Evolutionary conservation across 2,888 invertebrate genomes (phyloP), one percentile per base, ranked within the genome.

Genomic region (Ommatoiulus sabulosus): DNA sequence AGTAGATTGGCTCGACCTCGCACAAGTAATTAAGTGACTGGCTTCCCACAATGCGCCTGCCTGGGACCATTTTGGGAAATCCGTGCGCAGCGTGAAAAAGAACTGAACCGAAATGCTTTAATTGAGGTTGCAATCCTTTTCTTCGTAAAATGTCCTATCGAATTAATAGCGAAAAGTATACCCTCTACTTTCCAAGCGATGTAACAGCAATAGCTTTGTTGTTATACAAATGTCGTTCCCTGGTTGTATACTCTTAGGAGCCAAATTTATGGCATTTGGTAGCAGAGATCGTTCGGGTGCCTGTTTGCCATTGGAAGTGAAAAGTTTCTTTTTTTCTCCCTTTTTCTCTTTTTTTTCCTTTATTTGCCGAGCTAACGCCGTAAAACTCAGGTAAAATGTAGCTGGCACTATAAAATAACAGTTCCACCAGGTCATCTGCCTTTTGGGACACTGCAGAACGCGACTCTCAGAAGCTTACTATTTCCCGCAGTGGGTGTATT

Each of bases 121-220:
- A 80, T 80, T 80, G 80, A 12, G 35, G 80, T 80, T 80, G 15
- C 80, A 80, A 80, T 80, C 24, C 80, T 80, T 80, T 80, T 80
- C 80, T 80, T 80, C 35, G 35, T 80, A 7, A 80, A 80, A 80
- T 35, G 35, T 35, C 80, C 80, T 24, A 24, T 35, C 10, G 35
- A 35, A 80, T 80, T 80, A 80, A 80, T 80, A 24, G 35, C 6
- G 35, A 80, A 24, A 5, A 35, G 80, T 15, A 24, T 80, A 35
- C 57, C 57, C 57, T n/a, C 57, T 7, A 57, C 12, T 10, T 35
- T 35, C 80, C 80, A 35, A 80, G 35, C 80, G 80, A 80, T 80
- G 80, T 35, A 35, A 80, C 35, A 15, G 15, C 24, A 12, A 80
- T 15, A 1, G 15, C 24, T 12, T 72, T 72, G 80, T 35, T 35